Base-by-base conservation (phyloP, 2,888 invertebrate genomes). In the Anoplius nigerrimus region DNA sequence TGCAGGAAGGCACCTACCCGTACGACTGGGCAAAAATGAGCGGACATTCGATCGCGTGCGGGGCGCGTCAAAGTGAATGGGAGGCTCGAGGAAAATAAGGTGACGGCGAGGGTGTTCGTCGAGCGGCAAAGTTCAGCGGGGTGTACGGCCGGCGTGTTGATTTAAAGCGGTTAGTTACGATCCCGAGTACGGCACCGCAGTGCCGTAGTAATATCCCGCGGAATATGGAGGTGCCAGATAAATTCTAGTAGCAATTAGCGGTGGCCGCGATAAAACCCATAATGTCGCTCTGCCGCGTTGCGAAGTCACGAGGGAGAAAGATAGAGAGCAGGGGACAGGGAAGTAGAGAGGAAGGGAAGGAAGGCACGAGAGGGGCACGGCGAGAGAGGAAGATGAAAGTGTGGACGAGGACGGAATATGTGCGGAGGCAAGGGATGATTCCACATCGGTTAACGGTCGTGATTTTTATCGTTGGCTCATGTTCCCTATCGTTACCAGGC, bases 251-350 rank as follows among this genome's bases (percentile, higher is more conserved):
- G 80, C 81, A 82, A 83, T 83, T 83, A 83, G 82, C 78, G 77
- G 67, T 71, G 72, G 76, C 73, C 72, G 66, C 81, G 82, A 81
- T 83, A 83, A 83, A 83, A 82, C 78, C 79, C 78, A 79, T 80
- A 79, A 82, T 76, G 72, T 78, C 73, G 72, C 64, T n/a, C 21
- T 18, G 20, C 34, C 34, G 34, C 34, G 34, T 27, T 55, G 34
- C 34, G 34, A 55, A 27, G 34, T 34, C 24, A 55, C 27, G 20
- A 34, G 34, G 34, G 55, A 55, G 55, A 54, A 46, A 46, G 46
- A 54, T 54, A 24, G 27, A 27, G 16, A 54, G 16, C n/a, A 13
- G 16, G n/a, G 16, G n/a, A 54, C 11, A 11, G 11, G 27, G 13
- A n/a, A 6, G n/a, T 15, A 24, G 15, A 54, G 58, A 45, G 11